Conservation (phyloP, 1,140 invertebrate genomes). For the Microplitis demolitor region DNA sequence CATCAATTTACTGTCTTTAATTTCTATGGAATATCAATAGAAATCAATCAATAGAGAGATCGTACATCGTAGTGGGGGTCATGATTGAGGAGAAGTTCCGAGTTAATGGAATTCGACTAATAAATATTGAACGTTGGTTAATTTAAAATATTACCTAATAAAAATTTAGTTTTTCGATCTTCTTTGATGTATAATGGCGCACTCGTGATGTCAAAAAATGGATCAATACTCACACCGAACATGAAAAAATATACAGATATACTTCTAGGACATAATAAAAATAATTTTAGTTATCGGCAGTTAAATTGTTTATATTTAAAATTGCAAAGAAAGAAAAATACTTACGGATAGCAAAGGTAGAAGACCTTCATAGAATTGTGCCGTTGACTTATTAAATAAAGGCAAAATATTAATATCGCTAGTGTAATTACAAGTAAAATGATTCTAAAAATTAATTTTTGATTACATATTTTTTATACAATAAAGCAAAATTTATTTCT, state of each 20-base stretch:
- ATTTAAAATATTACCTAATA: slow-evolving; percentile 42
- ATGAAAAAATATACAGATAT: slow-evolving; percentile 83
- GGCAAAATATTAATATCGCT: slow-evolving; percentile 68
- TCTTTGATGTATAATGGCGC: slow-evolving; percentile 55
- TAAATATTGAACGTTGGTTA: no score
- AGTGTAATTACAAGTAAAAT: slow-evolving; percentile 62
- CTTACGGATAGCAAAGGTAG: slow-evolving; percentile 90
- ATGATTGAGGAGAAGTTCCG: no score
- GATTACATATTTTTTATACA: background rate
- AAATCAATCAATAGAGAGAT: no score
- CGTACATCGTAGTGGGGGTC: no score
- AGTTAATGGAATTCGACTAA: no score
- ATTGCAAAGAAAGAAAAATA: slow-evolving; percentile 45
- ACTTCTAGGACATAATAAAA: slow-evolving; percentile 61
- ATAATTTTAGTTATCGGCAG: slow-evolving; percentile 42
- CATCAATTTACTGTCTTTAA: no score
- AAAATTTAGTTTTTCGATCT: slow-evolving; percentile 52
- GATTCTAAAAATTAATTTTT: slow-evolving; percentile 53
- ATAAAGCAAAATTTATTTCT: no score
- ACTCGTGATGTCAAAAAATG: slow-evolving; percentile 71
- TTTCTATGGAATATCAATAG: no score
- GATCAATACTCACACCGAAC: slow-evolving; percentile 76
- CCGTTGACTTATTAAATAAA: slow-evolving; percentile 73
- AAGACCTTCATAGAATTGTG: slow-evolving; percentile 77
- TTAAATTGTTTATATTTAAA: background rate